Conservation (phyloP, 2,113 vertebrate species). For the Hemiprocne comata region DNA sequence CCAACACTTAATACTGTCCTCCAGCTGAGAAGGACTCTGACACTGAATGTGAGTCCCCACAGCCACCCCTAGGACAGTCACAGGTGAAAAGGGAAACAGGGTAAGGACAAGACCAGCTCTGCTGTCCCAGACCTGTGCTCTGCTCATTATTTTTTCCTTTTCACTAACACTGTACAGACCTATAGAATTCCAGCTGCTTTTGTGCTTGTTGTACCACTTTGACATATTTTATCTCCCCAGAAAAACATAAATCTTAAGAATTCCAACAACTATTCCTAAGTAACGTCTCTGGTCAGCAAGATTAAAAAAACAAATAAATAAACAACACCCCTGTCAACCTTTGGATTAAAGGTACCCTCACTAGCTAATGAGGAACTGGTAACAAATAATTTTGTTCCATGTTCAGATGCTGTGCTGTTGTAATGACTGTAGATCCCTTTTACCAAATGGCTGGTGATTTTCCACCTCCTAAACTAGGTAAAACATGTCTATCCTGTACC, state of each 20-base stretch:
- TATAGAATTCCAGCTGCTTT: neutral
- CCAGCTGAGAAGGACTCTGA: neutral
- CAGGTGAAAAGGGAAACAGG: neutral
- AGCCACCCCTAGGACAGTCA: neutral
- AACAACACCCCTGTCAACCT: neutral
- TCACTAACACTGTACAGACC: neutral
- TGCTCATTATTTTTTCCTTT: neutral
- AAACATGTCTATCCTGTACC: neutral
- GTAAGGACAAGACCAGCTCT: neutral
- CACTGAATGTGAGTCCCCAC: fast-evolving
- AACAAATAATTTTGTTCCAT: neutral
- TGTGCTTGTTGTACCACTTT: neutral
- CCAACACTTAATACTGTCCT: neutral
- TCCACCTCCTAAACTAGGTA: neutral
- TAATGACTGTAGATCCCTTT: neutral
- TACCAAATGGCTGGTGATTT: neutral
- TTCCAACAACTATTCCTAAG: neutral
- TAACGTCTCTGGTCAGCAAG: neutral
- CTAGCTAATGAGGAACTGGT: neutral
- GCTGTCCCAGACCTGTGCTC: neutral
- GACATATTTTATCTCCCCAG: neutral
- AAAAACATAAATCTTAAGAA: neutral
- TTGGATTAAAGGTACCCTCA: neutral
- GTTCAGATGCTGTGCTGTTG: neutral
- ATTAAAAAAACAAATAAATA: neutral